Percentiles rank a stretch among this genome's conserved stretches.
Conservation (phyloP, 2,888 invertebrate species). For the Spisula solida region DNA sequence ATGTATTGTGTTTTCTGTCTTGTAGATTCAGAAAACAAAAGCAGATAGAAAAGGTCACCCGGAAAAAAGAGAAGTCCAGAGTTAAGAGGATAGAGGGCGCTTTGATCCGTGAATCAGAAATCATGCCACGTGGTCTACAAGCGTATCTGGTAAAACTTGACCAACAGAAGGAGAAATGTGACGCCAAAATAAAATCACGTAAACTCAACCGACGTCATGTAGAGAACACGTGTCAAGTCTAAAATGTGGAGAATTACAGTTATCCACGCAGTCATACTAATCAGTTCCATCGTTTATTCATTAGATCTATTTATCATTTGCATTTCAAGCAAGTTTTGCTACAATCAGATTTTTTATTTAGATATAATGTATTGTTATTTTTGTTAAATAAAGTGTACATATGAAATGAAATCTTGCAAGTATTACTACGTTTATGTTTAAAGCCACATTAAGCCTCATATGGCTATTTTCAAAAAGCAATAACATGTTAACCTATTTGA, state of each 20-base stretch:
- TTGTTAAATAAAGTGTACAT: background rate
- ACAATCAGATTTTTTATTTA: background rate
- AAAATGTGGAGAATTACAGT: background rate
- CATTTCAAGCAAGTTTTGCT: background rate
- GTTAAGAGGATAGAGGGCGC: conserved; percentile 46
- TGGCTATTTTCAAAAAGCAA: too few species aligned
- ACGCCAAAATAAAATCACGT: conserved; percentile 23
- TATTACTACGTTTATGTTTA: too few species aligned
- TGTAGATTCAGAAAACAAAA: conserved; percentile 54
- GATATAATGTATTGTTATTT: background rate
- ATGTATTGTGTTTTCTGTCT: background rate
- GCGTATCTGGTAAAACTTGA: conserved; percentile 49
- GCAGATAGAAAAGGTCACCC: conserved; percentile 37
- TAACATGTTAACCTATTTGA: too few species aligned
- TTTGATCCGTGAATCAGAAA: conserved; percentile 44
- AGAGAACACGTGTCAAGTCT: background rate
- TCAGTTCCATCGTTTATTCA: background rate
- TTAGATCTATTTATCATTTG: background rate
- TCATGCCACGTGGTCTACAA: conserved; percentile 49
- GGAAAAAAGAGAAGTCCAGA: conserved; percentile 29
- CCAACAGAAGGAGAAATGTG: conserved; percentile 36
- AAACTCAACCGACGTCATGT: background rate
- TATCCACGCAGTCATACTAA: background rate
- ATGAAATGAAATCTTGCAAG: too few species aligned
- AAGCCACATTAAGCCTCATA: too few species aligned